Evolutionary conservation across 2,113 vertebrate genomes (phyloP), one percentile per base, ranked within the genome.

Genomic region (Pterocles gutturalis): DNA sequence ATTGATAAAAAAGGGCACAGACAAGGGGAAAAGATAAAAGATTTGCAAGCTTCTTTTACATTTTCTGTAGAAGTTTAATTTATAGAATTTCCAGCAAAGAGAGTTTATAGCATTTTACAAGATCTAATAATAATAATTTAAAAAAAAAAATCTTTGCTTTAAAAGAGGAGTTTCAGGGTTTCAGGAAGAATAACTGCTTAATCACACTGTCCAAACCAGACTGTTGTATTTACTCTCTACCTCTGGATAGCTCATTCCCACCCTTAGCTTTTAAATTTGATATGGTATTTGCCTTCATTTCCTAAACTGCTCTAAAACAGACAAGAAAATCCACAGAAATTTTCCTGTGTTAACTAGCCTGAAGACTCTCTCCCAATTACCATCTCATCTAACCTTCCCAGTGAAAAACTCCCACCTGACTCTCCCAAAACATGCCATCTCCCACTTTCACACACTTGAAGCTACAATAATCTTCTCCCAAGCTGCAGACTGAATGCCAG

Each of bases 361-460:
- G 46, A 92, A 92, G 91, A 84, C 64, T 92, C 43, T 87, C 64
- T 80, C n/a, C 29, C 90, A 93, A 36, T 94, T 91, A 90, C 81
- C 83, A 69, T 82, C 65, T 87, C 69, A 71, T 84, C 83, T 92
- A 91, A 84, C 69, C 65, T 94, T 88, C 86, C 67, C 82, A 80
- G 58, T 71, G 83, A 92, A 78, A 36, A 83, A 36, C 76, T 90
- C 90, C 69, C 86, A 61, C 69, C 73, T 93, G 89, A 72, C 0
- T 1, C 66, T 92, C 86, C 89, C 80, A 89, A 75, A 95, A 72
- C 54, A 61, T 0, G 2, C 85, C 88, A 90, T 72, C 53, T 89
- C 53, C 61, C 75, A 69, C 66, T 95, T 95, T 76, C 77, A 82
- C 72, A 87, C 90, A 96, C 95, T 67, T 86, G 69, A 92, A 96